Evolutionary conservation across 64 coral and sea anemone genomes (phyloP), one percentile per base, ranked within the genome.

Genomic region (Montipora sp.): DNA sequence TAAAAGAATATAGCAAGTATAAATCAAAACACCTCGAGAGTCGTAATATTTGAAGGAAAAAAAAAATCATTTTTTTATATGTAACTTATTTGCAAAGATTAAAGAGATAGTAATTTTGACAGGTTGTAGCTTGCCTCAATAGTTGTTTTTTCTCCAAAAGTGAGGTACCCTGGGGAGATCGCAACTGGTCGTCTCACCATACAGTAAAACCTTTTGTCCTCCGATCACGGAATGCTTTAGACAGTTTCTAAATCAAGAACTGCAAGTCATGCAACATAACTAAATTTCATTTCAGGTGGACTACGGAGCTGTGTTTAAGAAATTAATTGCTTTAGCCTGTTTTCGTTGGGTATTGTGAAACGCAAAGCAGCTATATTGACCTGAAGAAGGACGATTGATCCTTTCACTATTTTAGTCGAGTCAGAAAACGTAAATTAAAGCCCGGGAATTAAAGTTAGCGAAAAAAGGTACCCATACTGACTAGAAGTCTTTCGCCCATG

Each of bases 141-240:
- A 49, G 44, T 47, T 71, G 82, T 67, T 85, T 85, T 36, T 47
- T 11, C 19, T 85, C 15, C 5, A 20, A 47, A 51, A 47, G 36
- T 51, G 45, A 50, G 82, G 27, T 63, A 44, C 63, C 82, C 82
- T 23, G 65, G 47, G 7, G 82, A 63, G 65, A 20, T 70, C 59
- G 19, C 46, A 72, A 85, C 82, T 68, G 65, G 82, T 85, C 18
- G 61, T 9, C 65, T 20, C 18, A 9, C 15, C 44, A 71, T 85
- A 85, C 43, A 9, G 82, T 85, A 85, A 85, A 71, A 72, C 13
- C 82, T 85, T 85, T 85, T 85, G 82, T 85, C 61, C 15, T 50
- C 3, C 5, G 63, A 85, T 85, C 82, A 85, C 82, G 82, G 47
- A 85, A 85, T 19, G 45, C 23, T 50, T 15, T 20, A 23, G 6